Percentiles rank a stretch among this genome's conserved stretches.
Evolutionary conservation across 2,888 invertebrate genomes (phyloP).

Genomic region (Conistra vaccinii): DNA sequence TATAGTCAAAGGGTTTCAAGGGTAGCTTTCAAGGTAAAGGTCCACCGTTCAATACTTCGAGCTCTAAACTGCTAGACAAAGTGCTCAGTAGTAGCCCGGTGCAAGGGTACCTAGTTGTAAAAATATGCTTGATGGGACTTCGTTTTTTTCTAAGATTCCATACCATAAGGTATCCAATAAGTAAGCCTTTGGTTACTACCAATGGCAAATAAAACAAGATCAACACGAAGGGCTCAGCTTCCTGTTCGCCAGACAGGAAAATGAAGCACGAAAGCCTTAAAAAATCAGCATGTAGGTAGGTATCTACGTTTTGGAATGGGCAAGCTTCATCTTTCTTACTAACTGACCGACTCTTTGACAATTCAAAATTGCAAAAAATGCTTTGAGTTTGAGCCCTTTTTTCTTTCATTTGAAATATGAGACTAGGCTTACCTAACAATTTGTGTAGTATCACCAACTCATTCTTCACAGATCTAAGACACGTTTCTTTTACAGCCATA

Average conservation of each 20-base stretch:
- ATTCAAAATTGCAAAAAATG: no score
- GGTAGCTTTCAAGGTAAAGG: constrained; percentile 23
- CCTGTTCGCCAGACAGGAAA: not conserved
- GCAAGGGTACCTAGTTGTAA: not conserved
- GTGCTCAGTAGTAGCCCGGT: not conserved
- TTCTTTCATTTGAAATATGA: not conserved
- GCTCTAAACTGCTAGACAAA: not conserved
- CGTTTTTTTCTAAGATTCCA: not conserved
- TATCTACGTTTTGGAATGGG: no score
- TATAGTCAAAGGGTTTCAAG: not conserved
- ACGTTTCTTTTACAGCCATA: constrained; percentile 10
- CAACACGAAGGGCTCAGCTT: not conserved
- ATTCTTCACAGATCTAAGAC: not conserved
- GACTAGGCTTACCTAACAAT: no score
- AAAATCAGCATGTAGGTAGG: not conserved
- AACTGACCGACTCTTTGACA: no score
- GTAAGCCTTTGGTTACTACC: no score
- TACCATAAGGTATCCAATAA: not conserved
- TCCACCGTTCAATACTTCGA: not conserved
- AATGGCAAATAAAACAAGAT: no score
- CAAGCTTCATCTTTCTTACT: no score
- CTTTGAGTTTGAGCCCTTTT: no score
- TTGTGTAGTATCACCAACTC: not conserved
- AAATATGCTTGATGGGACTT: not conserved
- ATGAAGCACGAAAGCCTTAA: not conserved